Conservation (phyloP, 2,113 vertebrate species). For the Cheilinus undulatus region DNA sequence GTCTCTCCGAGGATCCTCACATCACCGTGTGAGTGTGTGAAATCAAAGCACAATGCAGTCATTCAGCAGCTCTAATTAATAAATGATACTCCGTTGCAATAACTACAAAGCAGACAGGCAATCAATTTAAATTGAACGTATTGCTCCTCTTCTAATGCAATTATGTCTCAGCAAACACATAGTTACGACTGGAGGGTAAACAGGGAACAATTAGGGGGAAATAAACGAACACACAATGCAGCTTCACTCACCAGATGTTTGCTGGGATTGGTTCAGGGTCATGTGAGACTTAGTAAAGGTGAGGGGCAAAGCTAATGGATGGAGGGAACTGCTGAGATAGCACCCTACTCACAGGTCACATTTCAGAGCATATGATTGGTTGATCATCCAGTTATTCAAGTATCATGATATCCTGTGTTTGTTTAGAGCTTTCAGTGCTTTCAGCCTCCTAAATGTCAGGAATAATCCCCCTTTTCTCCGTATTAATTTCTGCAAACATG, state of each 20-base stretch:
- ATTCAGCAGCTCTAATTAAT: conserved; percentile 54
- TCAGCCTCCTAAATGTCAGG: too few relatives aligned
- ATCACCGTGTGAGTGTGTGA: conserved; percentile 13
- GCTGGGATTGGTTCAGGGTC: neutral
- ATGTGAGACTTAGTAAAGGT: neutral
- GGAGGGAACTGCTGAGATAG: neutral
- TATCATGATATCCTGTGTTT: too few relatives aligned
- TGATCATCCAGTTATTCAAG: too few relatives aligned
- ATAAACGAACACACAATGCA: neutral
- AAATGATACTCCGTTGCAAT: conserved; percentile 29
- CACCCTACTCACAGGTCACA: neutral
- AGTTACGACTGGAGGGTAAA: conserved; percentile 9
- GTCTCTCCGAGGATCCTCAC: conserved; percentile 9
- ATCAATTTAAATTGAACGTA: conserved; percentile 32
- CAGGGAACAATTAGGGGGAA: neutral
- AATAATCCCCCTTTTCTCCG: too few relatives aligned
- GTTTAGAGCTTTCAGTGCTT: too few relatives aligned
- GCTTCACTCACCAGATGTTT: neutral
- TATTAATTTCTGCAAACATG: too few relatives aligned
- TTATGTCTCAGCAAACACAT: conserved; percentile 29
- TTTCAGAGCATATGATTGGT: neutral
- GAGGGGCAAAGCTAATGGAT: neutral
- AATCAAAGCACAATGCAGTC: conserved; percentile 21
- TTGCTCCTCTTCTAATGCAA: conserved; percentile 30
- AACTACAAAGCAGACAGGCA: conserved; percentile 18